Conservation (phyloP, 2,888 invertebrate species). For the Melikaiella ostensackeni region DNA sequence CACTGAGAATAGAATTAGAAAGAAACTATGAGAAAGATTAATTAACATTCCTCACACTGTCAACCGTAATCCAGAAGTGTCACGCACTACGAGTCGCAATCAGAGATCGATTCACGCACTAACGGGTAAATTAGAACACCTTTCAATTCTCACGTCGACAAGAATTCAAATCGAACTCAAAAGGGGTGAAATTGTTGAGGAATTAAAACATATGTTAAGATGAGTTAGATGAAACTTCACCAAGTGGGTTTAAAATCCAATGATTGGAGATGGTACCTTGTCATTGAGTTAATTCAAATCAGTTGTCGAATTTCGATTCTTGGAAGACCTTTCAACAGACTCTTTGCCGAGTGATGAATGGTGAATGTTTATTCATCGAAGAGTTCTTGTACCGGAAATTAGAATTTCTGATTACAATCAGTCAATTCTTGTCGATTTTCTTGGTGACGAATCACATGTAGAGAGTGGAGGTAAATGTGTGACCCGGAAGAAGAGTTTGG, state of each 20-base stretch:
- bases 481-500: background rate
- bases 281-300: background rate
- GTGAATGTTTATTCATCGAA: background rate
- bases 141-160: background rate
- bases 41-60: slow-evolving; percentile 10
- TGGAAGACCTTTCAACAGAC: background rate
- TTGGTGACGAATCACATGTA: background rate
- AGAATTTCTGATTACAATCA: background rate
- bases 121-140: slow-evolving; percentile 24
- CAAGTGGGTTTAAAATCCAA: background rate
- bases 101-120: slow-evolving; percentile 25
- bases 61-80: slow-evolving; percentile 17
- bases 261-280: background rate
- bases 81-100: background rate
- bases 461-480: background rate
- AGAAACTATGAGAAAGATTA: slow-evolving; percentile 2
- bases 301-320: background rate
- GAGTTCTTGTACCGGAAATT: slow-evolving; percentile 12
- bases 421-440: background rate
- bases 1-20: slow-evolving; percentile 1
- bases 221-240: background rate
- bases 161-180: background rate
- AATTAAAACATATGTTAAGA: background rate
- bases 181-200: background rate
- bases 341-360: background rate